Conservation (phyloP, 2,888 invertebrate species). For the Pseudeuparius sepicola region DNA sequence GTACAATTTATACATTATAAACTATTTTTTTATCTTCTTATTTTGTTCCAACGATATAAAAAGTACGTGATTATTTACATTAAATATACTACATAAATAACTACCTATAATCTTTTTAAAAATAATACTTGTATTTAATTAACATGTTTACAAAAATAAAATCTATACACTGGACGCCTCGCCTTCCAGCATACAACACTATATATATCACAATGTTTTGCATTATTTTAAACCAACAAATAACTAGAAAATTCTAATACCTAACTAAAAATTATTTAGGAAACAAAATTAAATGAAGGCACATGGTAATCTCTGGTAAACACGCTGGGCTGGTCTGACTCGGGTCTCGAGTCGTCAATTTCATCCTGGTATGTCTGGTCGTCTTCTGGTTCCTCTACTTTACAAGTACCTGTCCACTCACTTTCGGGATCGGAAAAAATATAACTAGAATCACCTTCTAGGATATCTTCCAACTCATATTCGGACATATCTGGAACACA, state of each 20-base stretch:
- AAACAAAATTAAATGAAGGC: no score
- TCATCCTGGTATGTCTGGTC: conserved; percentile 19
- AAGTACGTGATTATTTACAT: not conserved
- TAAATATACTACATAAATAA: not conserved
- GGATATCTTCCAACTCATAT: conserved; percentile 45
- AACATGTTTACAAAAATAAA: no score
- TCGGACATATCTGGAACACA: conserved; percentile 39
- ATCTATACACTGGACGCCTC: no score
- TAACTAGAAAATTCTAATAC: no score
- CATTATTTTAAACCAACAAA: no score
- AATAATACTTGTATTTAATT: not conserved
- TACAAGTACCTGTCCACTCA: conserved; percentile 46
- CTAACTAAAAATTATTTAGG: no score
- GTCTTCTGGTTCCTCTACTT: conserved; percentile 34
- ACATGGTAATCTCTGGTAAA: no score
- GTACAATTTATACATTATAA: no score
- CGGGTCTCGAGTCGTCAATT: conserved; percentile 18
- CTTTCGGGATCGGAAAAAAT: conserved; percentile 65
- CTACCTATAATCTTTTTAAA: not conserved
- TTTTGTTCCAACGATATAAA: not conserved
- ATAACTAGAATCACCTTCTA: conserved; percentile 43
- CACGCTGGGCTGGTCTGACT: conserved; percentile 17
- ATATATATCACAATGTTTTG: no score
- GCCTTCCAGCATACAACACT: no score
- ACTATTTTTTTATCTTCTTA: not conserved